These are phyloP conservation scores for Sympetrum striolatum DNA, from an alignment of 2,888 invertebrate genomes.

Conservation along the genomic window DNA sequence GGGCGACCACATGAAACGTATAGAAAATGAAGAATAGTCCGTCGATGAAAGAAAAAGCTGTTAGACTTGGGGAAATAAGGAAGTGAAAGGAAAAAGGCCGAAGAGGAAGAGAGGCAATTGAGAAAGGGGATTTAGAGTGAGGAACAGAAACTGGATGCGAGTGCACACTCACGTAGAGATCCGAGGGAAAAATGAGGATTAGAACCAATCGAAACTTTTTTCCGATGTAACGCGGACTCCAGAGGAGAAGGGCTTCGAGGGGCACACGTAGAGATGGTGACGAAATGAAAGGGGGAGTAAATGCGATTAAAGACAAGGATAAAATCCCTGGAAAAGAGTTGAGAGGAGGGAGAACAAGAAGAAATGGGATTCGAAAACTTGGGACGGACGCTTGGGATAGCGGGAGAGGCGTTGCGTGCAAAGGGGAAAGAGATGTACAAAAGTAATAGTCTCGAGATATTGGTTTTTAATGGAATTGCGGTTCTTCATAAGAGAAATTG, in stretches of 20 bases:
- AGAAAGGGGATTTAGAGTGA: neutral
- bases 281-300: neutral
- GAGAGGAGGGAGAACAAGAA: neutral
- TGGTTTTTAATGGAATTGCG: neutral
- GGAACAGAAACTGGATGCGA: neutral
- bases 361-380: neutral
- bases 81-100: neutral
- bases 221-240: constrained; percentile 6
- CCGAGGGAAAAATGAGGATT: constrained; percentile 20
- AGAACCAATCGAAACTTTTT: constrained; percentile 39
- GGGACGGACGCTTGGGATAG: neutral
- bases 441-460: neutral
- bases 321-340: neutral
- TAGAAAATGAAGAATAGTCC: too few relatives aligned
- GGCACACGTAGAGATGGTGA: neutral
- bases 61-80: neutral
- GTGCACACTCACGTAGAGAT: neutral
- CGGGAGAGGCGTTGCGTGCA: neutral
- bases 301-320: neutral
- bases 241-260: neutral
- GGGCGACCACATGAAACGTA: too few relatives aligned
- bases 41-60: too few relatives aligned
- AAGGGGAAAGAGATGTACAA: neutral
- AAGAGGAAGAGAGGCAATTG: neutral
- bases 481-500: neutral